Base-by-base conservation (phyloP, 2,113 vertebrate species). In the Lagenorhynchus albirostris region DNA sequence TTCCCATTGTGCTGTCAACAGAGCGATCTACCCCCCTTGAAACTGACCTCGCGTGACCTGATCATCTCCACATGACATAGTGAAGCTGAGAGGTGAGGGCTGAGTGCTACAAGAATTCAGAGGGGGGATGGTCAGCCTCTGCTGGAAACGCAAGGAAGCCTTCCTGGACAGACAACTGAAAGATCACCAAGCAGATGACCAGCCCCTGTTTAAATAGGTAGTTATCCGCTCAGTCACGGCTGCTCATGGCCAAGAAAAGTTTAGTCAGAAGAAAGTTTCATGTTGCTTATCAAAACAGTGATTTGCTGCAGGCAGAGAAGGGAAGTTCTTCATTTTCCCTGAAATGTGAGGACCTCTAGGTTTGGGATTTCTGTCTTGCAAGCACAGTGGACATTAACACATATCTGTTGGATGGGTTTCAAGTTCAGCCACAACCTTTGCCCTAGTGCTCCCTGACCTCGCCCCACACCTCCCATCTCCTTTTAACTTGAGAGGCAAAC, bases 401-500 rank as follows among this genome's bases (percentile, higher is more conserved):
- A 13, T 94, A 91, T 96, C 94, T 94, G 79, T 73, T 90, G 91
- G 94, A 53, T 41, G 44, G n/a, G 36, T 97, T 93, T 97, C 94
- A 84, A 53, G 89, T 94, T 97, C 93, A 77, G 85, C 65, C 96
- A 55, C 53, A 60, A 58, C 91, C 86, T 94, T 96, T 81, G 79
- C 97, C 83, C 73, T 41, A 15, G 63, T 58, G 53, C 84, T 92
- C 80, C 89, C 70, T 95, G 95, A 92, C 96, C 95, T 97, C 70
- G 26, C 83, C 92, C 95, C 90, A 94, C 89, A 95, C 96, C 93
- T 97, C 89, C 93, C 89, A 83, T 67, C 89, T 94, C 91, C 96
- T 97, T 97, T 97, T 60, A 96, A 97, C 97, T 87, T 94, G 97
- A 98, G 82, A 98, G 91, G 92, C 93, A 85, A 84, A 94, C 65